Conservation (phyloP, 2,797 vertebrate species). For the Ficedula albicollis region DNA sequence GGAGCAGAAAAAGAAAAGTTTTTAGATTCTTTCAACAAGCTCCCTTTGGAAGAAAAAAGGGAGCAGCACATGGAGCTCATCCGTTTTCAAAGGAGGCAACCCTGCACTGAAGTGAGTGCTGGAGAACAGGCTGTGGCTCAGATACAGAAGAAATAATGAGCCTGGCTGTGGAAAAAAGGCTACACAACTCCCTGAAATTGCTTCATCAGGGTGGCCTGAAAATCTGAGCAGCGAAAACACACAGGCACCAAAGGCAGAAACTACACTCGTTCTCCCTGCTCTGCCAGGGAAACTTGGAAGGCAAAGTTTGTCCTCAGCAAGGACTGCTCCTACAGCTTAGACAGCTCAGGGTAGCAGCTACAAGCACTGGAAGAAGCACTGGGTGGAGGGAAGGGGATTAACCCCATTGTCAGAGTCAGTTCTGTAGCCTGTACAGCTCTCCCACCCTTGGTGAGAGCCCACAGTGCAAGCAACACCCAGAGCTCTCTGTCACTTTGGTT, state of each 20-base stretch:
- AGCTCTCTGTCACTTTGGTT: neutral
- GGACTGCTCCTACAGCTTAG: neutral
- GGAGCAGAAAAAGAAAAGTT: neutral
- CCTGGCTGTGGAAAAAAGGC: conserved; percentile 23
- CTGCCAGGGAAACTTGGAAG: neutral
- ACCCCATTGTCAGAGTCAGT: neutral
- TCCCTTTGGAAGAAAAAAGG: conserved; percentile 12
- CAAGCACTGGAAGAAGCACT: neutral
- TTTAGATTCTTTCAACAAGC: conserved; percentile 16
- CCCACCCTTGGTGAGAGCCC: neutral
- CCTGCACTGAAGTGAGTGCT: neutral
- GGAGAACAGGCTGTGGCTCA: neutral
- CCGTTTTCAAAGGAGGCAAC: neutral
- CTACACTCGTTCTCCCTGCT: neutral
- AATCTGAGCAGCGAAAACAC: neutral
- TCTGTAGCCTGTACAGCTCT: neutral
- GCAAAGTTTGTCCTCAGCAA: neutral
- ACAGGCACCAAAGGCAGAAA: neutral
- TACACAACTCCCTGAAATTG: neutral
- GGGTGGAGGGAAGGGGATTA: neutral
- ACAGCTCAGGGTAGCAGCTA: neutral
- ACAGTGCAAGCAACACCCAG: fast-evolving
- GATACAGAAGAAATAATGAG: conserved; percentile 23
- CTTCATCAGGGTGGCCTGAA: neutral
- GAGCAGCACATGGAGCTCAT: neutral